Conservation (phyloP, 2,113 vertebrate species). For the Vulpes lagopus region DNA sequence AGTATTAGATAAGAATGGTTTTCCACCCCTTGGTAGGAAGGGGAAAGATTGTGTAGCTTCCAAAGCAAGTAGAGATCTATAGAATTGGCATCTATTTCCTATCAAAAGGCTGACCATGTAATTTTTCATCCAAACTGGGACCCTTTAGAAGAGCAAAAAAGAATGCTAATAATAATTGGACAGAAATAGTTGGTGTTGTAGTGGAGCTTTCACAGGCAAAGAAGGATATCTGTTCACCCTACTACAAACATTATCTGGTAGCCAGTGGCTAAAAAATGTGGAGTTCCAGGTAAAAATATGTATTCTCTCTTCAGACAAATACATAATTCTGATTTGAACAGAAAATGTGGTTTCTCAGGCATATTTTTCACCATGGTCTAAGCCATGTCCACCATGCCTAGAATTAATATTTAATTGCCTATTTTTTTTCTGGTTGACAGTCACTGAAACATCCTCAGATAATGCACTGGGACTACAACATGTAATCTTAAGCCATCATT, state of each 20-base stretch:
- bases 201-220: background rate
- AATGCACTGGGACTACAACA: background rate
- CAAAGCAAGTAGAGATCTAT: background rate
- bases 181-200: fast-evolving
- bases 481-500: background rate
- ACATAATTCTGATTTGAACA: background rate
- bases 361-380: background rate
- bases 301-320: background rate
- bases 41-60: background rate
- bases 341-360: background rate
- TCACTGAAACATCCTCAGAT: background rate
- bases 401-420: background rate
- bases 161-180: background rate
- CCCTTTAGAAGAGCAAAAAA: background rate
- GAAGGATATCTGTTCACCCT: background rate
- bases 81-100: background rate
- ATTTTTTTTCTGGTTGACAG: background rate
- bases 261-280: background rate
- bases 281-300: background rate
- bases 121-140: background rate
- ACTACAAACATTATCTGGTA: background rate
- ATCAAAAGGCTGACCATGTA: background rate
- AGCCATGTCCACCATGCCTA: background rate
- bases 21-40: background rate
- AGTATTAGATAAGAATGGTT: background rate